These are phyloP conservation scores for Lacerta viridis DNA, from an alignment of 2,797 vertebrate genomes.

Conservation along the genomic window DNA sequence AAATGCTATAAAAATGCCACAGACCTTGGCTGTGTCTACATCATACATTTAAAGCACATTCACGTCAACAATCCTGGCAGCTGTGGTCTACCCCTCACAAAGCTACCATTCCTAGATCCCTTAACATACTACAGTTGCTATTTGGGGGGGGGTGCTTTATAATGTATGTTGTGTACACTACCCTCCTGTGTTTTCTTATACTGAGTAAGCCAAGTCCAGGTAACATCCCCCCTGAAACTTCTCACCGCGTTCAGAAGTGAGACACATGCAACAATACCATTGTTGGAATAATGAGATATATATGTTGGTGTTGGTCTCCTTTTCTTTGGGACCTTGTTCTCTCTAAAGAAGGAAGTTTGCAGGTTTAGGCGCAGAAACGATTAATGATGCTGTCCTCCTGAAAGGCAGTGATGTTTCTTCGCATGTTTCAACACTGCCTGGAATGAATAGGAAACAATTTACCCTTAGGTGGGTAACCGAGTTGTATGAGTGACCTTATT, in stretches of 20 bases:
- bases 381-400: slow-evolving; percentile 38
- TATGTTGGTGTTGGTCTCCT: not conserved
- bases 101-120: too few relatives aligned
- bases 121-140: too few relatives aligned
- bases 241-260: not conserved
- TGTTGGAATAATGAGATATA: too few relatives aligned
- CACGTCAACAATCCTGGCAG: too few relatives aligned
- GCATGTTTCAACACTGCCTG: slow-evolving; percentile 17
- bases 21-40: not conserved
- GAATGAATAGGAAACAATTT: slow-evolving; percentile 57
- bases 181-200: not conserved
- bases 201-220: not conserved
- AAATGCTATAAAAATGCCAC: not conserved
- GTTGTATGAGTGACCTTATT: slow-evolving; percentile 34
- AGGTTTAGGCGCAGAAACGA: not conserved
- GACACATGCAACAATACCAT: not conserved
- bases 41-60: too few relatives aligned
- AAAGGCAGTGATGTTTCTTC: slow-evolving; percentile 45
- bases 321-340: not conserved
- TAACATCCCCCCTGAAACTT: not conserved
- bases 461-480: slow-evolving; percentile 43
- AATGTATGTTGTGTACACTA: too few relatives aligned
- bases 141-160: too few relatives aligned
- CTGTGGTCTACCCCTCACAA: too few relatives aligned
- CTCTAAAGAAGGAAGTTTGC: slow-evolving; percentile 34